Evolutionary conservation across 2,797 vertebrate species (phyloP).

Genomic region (Erpetoichthys calabaricus): DNA sequence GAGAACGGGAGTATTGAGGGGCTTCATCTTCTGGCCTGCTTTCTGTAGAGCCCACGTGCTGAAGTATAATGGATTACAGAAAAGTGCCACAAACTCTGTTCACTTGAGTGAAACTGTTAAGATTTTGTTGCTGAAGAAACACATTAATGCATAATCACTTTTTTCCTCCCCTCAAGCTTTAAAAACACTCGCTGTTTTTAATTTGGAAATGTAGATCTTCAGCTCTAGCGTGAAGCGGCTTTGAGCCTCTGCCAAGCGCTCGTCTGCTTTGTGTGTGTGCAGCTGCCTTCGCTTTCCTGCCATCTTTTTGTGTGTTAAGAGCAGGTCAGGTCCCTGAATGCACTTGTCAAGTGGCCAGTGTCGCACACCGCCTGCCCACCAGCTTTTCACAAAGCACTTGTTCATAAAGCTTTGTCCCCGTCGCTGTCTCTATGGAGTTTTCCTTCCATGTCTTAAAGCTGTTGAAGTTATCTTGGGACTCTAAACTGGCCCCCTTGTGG

Average conservation of each 20-base stretch:
- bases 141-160: conserved; percentile 66
- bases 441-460: too few relatives aligned
- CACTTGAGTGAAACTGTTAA: conserved; percentile 64
- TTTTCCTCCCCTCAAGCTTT: conserved; percentile 32
- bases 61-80: conserved; percentile 22
- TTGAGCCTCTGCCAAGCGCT: conserved; percentile 75
- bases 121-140: conserved; percentile 63
- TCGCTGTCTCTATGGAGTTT: conserved; percentile 14
- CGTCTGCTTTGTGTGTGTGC: conserved; percentile 65
- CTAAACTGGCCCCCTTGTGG: too few relatives aligned
- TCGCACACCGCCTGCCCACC: conserved; percentile 35
- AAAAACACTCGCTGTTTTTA: conserved; percentile 54
- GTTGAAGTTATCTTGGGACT: too few relatives aligned
- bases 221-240: conserved; percentile 62
- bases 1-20: too few relatives aligned
- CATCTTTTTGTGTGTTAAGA: conserved; percentile 18
- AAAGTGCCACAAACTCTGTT: conserved; percentile 50
- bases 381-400: conserved; percentile 33
- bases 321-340: conserved; percentile 16
- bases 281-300: conserved; percentile 56
- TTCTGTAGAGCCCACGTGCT: too few relatives aligned
- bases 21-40: too few relatives aligned
- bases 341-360: conserved; percentile 47
- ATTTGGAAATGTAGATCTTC: conserved; percentile 53
- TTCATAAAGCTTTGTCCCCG: conserved; percentile 22